phyloP scores from a whole-genome alignment of 2,888 invertebrate genomes.

The Xestobium rufovillosum region DNA sequence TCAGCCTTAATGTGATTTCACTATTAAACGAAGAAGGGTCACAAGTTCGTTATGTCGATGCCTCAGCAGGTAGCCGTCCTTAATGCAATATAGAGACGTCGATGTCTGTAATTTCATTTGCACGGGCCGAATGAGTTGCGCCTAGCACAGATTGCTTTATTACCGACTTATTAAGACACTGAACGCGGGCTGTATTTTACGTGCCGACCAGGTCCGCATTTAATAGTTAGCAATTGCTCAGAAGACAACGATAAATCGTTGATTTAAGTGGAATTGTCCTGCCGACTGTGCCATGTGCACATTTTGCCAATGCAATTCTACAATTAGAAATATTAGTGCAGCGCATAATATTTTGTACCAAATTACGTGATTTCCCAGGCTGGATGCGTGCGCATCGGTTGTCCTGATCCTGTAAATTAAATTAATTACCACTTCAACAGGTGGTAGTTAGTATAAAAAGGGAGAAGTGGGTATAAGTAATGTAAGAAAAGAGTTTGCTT shows the following conservation, averaged over 20 bases:
- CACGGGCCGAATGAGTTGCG: slow-evolving; percentile 23
- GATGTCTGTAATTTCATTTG: slow-evolving; percentile 25
- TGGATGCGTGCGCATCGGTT: slow-evolving; percentile 12
- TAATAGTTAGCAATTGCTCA: slow-evolving; percentile 1
- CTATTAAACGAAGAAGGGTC: no score
- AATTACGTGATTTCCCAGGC: not conserved
- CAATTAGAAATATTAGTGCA: no score
- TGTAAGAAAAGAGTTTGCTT: slow-evolving; percentile 32
- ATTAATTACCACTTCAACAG: slow-evolving; percentile 41
- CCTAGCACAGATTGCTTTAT: slow-evolving; percentile 34
- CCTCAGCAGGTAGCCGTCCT: no score
- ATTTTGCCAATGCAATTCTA: no score
- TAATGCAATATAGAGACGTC: no score
- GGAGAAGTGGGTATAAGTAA: not conserved
- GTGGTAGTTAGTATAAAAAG: slow-evolving; percentile 32
- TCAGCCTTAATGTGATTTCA: no score
- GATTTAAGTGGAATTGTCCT: no score
- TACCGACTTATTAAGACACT: slow-evolving; percentile 34
- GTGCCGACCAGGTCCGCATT: slow-evolving; percentile 19
- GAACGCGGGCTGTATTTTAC: slow-evolving; percentile 28
- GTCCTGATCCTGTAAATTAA: slow-evolving; percentile 38
- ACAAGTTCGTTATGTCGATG: no score
- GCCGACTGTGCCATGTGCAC: no score
- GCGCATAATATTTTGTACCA: no score
- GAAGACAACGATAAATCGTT: not conserved